These are phyloP conservation scores for Saccostrea glomerata DNA, from an alignment of 1,140 invertebrate genomes.

Conservation along the genomic window DNA sequence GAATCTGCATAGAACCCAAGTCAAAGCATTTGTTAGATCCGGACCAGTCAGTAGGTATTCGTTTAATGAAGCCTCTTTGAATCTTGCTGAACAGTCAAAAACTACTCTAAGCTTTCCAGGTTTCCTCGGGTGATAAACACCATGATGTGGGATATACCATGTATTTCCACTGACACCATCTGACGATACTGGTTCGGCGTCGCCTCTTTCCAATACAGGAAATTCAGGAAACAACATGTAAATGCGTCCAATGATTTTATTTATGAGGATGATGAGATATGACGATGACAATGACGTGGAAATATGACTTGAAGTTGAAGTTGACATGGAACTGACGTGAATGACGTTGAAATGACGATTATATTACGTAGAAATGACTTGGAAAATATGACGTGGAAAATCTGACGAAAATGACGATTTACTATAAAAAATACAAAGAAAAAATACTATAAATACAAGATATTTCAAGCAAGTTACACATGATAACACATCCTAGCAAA, in stretches of 20 bases:
- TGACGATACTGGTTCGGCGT: too few species aligned
- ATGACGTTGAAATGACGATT: too few species aligned
- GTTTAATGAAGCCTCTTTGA: conserved; percentile 45
- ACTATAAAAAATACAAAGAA: neutral
- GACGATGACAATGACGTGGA: neutral
- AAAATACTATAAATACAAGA: neutral
- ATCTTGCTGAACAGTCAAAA: conserved; percentile 65
- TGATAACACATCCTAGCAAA: neutral
- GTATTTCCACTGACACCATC: neutral
- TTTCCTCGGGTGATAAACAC: conserved; percentile 63
- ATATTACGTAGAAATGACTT: neutral
- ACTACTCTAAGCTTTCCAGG: conserved; percentile 68
- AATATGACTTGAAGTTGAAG: too few species aligned
- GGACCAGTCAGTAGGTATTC: too few species aligned
- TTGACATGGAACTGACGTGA: too few species aligned
- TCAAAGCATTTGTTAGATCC: too few species aligned
- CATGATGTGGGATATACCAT: conserved; percentile 69
- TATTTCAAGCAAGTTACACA: neutral
- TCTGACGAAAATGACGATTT: neutral
- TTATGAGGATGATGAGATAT: neutral
- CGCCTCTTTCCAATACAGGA: too few species aligned
- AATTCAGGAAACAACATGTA: neutral
- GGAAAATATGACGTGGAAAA: too few species aligned
- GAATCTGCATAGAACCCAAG: too few species aligned
- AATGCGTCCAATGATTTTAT: neutral